Conservation (phyloP, 2,113 vertebrate species). For the Hemichromis elongatus region DNA sequence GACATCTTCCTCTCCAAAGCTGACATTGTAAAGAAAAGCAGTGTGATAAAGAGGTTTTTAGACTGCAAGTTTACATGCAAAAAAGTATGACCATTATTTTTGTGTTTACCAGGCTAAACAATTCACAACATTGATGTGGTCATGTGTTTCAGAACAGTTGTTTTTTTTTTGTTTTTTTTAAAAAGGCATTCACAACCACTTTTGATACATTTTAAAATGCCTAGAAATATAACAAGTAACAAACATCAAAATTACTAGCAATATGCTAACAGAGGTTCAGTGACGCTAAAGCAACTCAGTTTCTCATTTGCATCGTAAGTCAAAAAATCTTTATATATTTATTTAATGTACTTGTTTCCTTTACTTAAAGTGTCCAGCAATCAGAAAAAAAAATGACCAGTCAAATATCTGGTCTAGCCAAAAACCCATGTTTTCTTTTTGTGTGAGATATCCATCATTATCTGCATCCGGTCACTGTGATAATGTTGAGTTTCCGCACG, state of each 20-base stretch:
- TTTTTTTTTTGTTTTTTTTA: background rate
- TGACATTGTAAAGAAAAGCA: slow-evolving; percentile 53
- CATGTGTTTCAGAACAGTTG: background rate
- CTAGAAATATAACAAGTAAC: background rate
- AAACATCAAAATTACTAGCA: background rate
- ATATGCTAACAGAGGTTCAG: background rate
- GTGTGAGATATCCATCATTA: background rate
- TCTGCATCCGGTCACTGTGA: background rate
- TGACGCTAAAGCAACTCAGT: background rate
- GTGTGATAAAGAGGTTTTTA: background rate
- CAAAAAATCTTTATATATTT: background rate
- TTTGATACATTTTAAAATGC: background rate
- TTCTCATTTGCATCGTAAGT: background rate
- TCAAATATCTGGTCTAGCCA: background rate
- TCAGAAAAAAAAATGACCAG: background rate
- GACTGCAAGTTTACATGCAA: background rate
- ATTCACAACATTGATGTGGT: background rate
- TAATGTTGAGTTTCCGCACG: background rate
- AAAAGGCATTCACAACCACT: background rate
- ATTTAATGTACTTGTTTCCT: background rate
- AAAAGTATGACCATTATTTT: background rate
- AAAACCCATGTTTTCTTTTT: background rate
- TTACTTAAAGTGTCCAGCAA: background rate
- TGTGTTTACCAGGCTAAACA: background rate
- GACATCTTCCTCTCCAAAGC: slow-evolving; percentile 98